Evolutionary conservation across 2,113 vertebrate species (phyloP).

Genomic region (Nycticryphes semicollaris): DNA sequence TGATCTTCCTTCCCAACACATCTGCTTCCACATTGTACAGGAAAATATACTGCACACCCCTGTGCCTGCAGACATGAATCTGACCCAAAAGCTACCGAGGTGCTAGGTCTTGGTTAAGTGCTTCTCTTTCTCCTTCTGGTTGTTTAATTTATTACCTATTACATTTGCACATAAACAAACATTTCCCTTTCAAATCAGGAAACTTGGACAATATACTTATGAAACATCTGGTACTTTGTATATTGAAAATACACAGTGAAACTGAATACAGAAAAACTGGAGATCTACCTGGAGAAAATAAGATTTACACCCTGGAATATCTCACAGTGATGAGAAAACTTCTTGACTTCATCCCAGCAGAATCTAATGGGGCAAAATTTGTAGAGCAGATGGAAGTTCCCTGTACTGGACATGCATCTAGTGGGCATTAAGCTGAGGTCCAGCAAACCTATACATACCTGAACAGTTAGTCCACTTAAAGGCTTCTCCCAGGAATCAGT

Average conservation of each 20-base stretch:
- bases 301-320: neutral
- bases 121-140: neutral
- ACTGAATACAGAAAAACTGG: neutral
- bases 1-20: constrained; percentile 32
- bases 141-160: constrained; percentile 20
- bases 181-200: neutral
- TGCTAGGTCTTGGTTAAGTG: neutral
- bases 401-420: neutral
- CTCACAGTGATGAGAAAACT: neutral
- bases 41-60: neutral
- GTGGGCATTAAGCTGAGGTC: neutral
- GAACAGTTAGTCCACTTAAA: neutral
- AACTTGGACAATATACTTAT: neutral
- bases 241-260: neutral
- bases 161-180: constrained; percentile 27
- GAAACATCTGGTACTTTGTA: neutral
- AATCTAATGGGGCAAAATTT: neutral
- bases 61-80: constrained; percentile 11
- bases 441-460: neutral
- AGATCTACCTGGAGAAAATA: neutral
- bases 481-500: neutral
- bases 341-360: neutral
- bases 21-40: constrained; percentile 12
- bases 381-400: neutral
- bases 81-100: neutral